These are phyloP conservation scores for Micromussa lordhowensis DNA, from an alignment of 92 coral and sea anemone species.

Conservation along the genomic window DNA sequence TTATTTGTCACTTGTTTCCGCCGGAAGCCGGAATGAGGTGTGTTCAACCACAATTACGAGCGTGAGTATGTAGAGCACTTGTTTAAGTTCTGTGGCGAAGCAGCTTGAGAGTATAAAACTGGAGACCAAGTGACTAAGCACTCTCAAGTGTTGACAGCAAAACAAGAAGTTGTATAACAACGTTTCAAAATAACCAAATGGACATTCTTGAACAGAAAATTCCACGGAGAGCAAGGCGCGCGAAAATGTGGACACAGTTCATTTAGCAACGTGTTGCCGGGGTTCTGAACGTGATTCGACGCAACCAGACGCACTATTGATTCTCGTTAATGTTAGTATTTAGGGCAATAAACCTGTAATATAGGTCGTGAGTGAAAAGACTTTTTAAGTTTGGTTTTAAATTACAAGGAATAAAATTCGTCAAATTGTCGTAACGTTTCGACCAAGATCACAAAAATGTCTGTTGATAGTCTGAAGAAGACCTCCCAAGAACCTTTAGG, in stretches of 20 bases:
- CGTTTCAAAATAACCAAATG: background rate
- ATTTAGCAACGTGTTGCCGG: background rate
- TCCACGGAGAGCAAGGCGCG: background rate
- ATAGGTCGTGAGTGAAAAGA: background rate
- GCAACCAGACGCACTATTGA: background rate
- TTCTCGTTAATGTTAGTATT: background rate
- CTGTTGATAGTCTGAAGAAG: background rate
- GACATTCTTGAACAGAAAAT: background rate
- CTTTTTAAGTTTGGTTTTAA: background rate
- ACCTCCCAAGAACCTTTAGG: no score
- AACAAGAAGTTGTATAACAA: background rate
- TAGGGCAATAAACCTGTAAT: background rate
- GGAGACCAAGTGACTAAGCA: background rate
- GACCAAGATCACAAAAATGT: background rate
- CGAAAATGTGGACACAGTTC: background rate
- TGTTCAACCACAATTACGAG: slow-evolving; percentile 22
- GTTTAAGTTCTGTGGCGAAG: background rate
- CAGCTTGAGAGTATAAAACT: background rate
- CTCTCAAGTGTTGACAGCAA: background rate
- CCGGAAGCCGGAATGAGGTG: slow-evolving; percentile 22
- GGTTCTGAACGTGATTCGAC: background rate
- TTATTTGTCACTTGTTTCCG: background rate
- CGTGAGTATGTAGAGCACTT: background rate
- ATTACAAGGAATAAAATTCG: background rate
- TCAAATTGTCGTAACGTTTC: background rate